Base-by-base conservation (phyloP, 2,888 invertebrate genomes). In the Yponomeuta malinellus region DNA sequence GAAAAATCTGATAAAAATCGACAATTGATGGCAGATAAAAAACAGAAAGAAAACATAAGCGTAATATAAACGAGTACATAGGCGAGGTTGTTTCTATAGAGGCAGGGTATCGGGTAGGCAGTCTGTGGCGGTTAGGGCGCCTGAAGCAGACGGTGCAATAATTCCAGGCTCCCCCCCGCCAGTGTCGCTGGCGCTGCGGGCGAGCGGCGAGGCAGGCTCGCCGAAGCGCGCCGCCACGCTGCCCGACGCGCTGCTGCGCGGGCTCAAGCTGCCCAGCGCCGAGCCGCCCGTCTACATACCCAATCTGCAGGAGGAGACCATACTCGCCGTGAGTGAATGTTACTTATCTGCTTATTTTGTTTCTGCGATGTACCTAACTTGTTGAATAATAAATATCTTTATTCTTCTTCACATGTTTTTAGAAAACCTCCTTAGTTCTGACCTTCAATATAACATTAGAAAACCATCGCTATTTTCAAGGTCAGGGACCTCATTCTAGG, bases 221-320 rank as follows among this genome's bases (percentile, higher is more conserved):
- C 82, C 93, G 79, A 82, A 93, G 87, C 79, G 93, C 86, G 78
- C 90, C 81, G 72, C 77, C 83, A 77, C 93, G 75, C 82, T 91
- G 77, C 90, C 90, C 73, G 92, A 91, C 81, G 87, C 88, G 52
- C 83, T 90, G 77, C 85, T 92, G 77, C 88, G 91, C 74, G 93
- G 93, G 75, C 85, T 94, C 75, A 86, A 93, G 77, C 79, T 88
- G 81, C 93, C 93, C 79, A 76, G 79, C 77, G 79, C 78, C 76
- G 89, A 90, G 71, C 89, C 89, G 80, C 90, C 90, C 76, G 97
- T 97, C 90, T 95, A 97, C 81, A 96, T 98, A 29, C 98, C 98
- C 15, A 98, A 98, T 85, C 93, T 99, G 79, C 97, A 98, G 71
- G 98, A 98, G 89, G 99, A 99, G 90, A 98, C 98, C 23, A 94